Conservation (phyloP, 2,888 invertebrate species). For the Diabrotica balteata region DNA sequence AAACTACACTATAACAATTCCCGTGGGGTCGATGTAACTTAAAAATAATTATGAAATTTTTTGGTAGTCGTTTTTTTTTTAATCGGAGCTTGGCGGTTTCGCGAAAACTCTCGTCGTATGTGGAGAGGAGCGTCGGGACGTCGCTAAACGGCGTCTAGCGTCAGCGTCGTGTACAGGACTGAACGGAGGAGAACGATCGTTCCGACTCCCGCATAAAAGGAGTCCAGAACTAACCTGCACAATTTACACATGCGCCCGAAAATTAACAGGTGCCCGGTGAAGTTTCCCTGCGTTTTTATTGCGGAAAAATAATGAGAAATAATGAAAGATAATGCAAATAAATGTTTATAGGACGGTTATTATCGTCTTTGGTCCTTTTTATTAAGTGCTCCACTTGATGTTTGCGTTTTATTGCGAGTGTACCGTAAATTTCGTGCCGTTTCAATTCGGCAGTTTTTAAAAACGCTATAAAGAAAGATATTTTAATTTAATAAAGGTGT, state of each 20-base stretch:
- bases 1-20: too few species aligned
- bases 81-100: conserved; percentile 1
- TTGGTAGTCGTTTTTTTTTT: not conserved
- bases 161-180: conserved; percentile 36
- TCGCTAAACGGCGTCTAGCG: conserved; percentile 25
- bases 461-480: too few species aligned
- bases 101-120: conserved; percentile 15
- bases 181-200: conserved; percentile 32
- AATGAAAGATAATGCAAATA: conserved; percentile 11
- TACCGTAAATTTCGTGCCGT: too few species aligned
- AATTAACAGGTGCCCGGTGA: conserved; percentile 47
- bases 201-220: conserved; percentile 40
- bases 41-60: not conserved
- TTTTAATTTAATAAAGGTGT: too few species aligned
- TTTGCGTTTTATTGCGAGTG: too few species aligned
- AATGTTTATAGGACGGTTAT: not conserved
- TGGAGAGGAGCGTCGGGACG: conserved; percentile 18
- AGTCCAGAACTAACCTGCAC: conserved; percentile 44
- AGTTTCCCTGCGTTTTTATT: conserved; percentile 23
- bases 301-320: conserved; percentile 22
- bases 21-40: too few species aligned
- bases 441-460: too few species aligned
- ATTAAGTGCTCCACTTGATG: too few species aligned
- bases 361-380: too few species aligned
- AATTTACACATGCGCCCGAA: conserved; percentile 47